Percentiles rank a stretch among this genome's conserved stretches.
Evolutionary conservation across 2,797 vertebrate genomes (phyloP).

Genomic region (Lacerta agilis): DNA sequence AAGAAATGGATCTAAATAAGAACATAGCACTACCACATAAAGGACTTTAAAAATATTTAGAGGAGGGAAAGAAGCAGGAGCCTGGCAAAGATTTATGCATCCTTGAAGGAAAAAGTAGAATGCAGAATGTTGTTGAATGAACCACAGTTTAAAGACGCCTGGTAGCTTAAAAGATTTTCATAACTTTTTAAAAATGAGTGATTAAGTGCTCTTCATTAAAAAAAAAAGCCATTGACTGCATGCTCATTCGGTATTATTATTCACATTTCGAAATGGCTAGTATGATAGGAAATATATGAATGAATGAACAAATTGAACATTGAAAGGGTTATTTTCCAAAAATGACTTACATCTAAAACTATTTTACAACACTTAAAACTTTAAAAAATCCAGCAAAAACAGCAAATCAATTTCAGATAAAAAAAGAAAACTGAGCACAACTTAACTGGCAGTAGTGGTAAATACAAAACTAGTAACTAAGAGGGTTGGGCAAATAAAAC

Average conservation of each 20-base stretch:
- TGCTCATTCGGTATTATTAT: slow-evolving; percentile 59
- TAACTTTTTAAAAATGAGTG: slow-evolving; percentile 53
- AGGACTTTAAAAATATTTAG: slow-evolving; percentile 7
- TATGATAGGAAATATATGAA: slow-evolving; percentile 39
- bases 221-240: slow-evolving; percentile 50
- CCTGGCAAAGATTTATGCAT: slow-evolving; percentile 4
- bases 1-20: background rate
- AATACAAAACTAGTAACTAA: background rate
- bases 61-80: slow-evolving; percentile 29
- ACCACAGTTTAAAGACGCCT: slow-evolving; percentile 21
- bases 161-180: slow-evolving; percentile 39
- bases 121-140: background rate
- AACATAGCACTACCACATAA: background rate
- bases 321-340: background rate
- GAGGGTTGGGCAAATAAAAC: background rate
- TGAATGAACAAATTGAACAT: slow-evolving; percentile 41
- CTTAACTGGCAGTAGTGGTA: background rate
- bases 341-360: background rate
- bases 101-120: slow-evolving; percentile 33
- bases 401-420: background rate
- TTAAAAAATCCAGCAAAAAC: background rate
- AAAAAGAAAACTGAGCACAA: background rate
- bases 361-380: background rate
- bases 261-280: slow-evolving; percentile 44
- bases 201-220: slow-evolving; percentile 35